Percentiles rank a stretch among this genome's conserved stretches.
Evolutionary conservation across 2,113 vertebrate genomes (phyloP).

Genomic region (Passer domesticus): DNA sequence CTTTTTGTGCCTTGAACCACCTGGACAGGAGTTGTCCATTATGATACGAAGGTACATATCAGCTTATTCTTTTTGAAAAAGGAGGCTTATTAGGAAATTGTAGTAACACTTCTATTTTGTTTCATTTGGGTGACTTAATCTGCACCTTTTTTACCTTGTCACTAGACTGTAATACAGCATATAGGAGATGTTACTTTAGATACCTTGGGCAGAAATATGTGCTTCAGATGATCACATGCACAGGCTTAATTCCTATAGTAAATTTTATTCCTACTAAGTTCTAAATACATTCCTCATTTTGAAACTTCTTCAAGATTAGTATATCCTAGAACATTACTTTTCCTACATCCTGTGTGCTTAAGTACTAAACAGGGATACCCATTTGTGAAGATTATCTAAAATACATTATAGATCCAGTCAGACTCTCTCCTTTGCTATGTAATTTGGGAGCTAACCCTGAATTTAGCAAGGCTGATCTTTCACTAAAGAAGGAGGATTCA

Average conservation of each 20-base stretch:
- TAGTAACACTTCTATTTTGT: background rate
- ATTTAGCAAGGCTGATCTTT: background rate
- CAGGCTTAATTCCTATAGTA: background rate
- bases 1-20: background rate
- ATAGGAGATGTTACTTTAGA: background rate
- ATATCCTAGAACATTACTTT: background rate
- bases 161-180: background rate
- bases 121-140: background rate
- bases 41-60: background rate
- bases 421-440: background rate
- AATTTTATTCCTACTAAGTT: background rate
- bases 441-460: background rate
- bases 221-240: background rate
- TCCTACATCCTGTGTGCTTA: background rate
- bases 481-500: background rate
- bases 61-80: background rate
- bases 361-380: background rate
- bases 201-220: background rate
- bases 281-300: background rate
- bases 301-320: background rate
- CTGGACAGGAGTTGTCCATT: background rate
- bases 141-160: background rate
- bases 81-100: background rate
- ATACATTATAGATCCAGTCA: background rate
- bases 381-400: background rate